These are phyloP conservation scores for Ophioninae sp. DNA, from an alignment of 2,888 invertebrate genomes.

Conservation along the genomic window DNA sequence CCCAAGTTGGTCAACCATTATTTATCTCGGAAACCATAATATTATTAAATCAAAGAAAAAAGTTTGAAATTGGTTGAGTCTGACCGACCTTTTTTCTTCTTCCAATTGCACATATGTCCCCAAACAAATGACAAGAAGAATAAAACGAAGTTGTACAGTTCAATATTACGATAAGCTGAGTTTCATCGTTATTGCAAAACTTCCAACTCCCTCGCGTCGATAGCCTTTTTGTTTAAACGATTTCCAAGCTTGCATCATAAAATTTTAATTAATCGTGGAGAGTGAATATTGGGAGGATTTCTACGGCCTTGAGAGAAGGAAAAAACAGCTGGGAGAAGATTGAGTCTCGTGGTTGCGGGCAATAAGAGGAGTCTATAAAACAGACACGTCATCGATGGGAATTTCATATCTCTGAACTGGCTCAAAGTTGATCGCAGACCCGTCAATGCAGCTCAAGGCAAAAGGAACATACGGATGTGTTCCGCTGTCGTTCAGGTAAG, in stretches of 20 bases:
- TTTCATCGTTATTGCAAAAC: neutral
- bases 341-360: neutral
- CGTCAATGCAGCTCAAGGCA: conserved; percentile 32
- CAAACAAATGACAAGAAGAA: neutral
- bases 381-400: conserved; percentile 55
- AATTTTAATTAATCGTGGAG: neutral
- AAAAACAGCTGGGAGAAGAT: neutral
- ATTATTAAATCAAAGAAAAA: no score
- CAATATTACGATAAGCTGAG: neutral
- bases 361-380: conserved; percentile 27
- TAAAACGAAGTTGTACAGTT: neutral
- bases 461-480: conserved; percentile 29
- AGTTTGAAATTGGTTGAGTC: no score
- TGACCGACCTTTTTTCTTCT: neutral
- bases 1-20: no score
- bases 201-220: neutral
- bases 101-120: neutral
- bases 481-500: conserved; percentile 33
- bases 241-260: neutral
- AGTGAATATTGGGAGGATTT: neutral
- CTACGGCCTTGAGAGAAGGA: neutral
- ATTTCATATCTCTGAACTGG: conserved; percentile 47
- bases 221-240: neutral
- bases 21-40: no score
- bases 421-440: conserved; percentile 31